These are phyloP conservation scores for Drosophila dives DNA, from an alignment of 2,888 invertebrate species.

Conservation along the genomic window DNA sequence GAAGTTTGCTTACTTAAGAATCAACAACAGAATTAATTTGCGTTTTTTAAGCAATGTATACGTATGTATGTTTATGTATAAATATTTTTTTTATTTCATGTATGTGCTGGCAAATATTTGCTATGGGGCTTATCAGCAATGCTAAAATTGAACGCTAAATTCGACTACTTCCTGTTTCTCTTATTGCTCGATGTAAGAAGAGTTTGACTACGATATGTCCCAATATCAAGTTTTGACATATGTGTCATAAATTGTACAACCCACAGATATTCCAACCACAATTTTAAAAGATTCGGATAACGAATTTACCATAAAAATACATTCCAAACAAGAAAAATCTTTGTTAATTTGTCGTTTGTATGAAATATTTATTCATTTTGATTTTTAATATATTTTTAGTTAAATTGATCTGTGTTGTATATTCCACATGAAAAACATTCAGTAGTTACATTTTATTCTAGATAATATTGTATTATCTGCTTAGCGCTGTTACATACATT, in stretches of 20 bases:
- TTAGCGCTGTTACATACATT: neutral
- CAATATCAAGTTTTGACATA: neutral
- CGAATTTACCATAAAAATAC: neutral
- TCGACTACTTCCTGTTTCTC: constrained; percentile 7
- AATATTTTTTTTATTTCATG: neutral
- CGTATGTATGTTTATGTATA: neutral
- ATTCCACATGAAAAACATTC: neutral
- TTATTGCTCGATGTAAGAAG: neutral
- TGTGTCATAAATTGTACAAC: neutral
- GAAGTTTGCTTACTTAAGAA: neutral
- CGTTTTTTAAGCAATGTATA: neutral
- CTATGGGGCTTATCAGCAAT: constrained; percentile 29
- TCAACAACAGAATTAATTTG: neutral
- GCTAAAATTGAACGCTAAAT: constrained; percentile 17
- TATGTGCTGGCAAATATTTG: constrained; percentile 14
- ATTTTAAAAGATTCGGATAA: neutral
- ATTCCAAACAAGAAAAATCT: neutral
- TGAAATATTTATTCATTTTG: too few relatives aligned
- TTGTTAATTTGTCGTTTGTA: neutral
- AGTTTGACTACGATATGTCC: neutral
- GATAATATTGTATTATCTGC: too few relatives aligned
- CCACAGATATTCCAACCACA: neutral
- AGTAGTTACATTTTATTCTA: neutral
- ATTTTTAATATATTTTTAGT: neutral
- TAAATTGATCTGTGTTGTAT: neutral